Base-by-base conservation (phyloP, 2,797 vertebrate genomes). In the Dromococcyx pavoninus region DNA sequence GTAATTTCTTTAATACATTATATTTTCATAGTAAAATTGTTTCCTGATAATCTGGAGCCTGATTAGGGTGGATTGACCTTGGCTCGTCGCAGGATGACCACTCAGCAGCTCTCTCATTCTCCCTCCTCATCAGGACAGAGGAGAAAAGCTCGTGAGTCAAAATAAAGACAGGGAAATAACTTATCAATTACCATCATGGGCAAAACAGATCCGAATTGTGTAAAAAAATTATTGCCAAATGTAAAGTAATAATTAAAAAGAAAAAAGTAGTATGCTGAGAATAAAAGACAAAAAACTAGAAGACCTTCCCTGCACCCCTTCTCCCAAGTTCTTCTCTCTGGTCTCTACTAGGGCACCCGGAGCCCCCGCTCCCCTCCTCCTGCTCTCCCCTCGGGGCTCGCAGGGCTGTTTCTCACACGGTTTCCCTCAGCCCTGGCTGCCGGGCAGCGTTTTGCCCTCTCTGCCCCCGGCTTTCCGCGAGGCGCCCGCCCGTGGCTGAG, bases 401-500 rank as follows among this genome's bases (percentile, higher is more conserved):
- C 60, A n/a, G 51, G 43, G 67, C 58, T 57, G 32, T 43, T 65
- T 24, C 51, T 58, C 43, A 6, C 41, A 2, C 7, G 1, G 2
- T 41, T 25, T 17, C 51, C 33, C 50, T 56, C 58, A 72, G 79
- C 33, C 50, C 41, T 5, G 30, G 43, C 75, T 73, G 44, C 66
- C 6, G 0, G 22, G 30, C 37, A 77, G 51, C 1, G 0, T 37
- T 88, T 37, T 21, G 50, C 53, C 57, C 41, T 32, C 19, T 22
- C 30, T 67, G 6, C 5, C 8, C 12, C 46, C 7, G 37, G 13
- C 58, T 88, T n/a, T 66, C 23, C 60, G 60, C 0, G 4, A 32
- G 37, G 35, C 0, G 3, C 64, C 64, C 2, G 2, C 13, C 22
- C 2, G 1, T 7, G 17, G 35, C 37, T 72, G 37, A 43, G 44